Percentiles rank a stretch among this genome's conserved stretches.
phyloP scores from a whole-genome alignment of 1,140 invertebrate genomes.

The Schlechtendalia chinensis region DNA sequence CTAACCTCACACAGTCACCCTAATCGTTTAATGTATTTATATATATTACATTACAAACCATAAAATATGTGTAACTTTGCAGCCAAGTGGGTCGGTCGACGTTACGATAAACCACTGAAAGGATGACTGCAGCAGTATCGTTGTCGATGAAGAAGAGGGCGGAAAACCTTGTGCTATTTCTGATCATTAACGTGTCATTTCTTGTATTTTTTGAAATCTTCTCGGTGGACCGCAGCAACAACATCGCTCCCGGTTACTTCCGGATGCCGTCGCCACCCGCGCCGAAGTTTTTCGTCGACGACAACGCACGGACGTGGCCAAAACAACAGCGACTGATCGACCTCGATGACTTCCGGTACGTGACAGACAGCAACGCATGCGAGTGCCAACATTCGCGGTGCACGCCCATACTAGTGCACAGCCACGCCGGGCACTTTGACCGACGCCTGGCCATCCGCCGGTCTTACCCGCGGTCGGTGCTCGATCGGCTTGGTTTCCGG shows the following conservation, averaged over 20 bases:
- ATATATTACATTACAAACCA: no score
- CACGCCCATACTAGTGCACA: slow-evolving; percentile 26
- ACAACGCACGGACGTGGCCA: not conserved
- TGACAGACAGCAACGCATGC: not conserved
- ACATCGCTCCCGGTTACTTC: no score
- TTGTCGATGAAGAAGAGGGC: not conserved
- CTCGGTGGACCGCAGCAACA: not conserved
- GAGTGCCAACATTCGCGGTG: not conserved
- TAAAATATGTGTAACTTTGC: no score
- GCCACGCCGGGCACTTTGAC: slow-evolving; percentile 2
- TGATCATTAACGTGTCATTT: not conserved
- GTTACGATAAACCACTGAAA: no score
- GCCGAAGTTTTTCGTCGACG: no score
- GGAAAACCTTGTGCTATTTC: not conserved
- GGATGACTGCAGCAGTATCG: not conserved
- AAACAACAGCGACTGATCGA: not conserved
- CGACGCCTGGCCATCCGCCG: not conserved
- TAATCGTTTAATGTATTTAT: no score
- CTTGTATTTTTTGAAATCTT: not conserved
- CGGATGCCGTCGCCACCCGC: no score
- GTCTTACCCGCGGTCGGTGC: not conserved
- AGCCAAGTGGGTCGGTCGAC: no score
- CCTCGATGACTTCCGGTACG: not conserved
- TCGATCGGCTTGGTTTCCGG: slow-evolving; percentile 1
- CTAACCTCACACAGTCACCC: no score